phyloP scores from a whole-genome alignment of 2,888 invertebrate genomes.

The Cerastis leucographa region DNA sequence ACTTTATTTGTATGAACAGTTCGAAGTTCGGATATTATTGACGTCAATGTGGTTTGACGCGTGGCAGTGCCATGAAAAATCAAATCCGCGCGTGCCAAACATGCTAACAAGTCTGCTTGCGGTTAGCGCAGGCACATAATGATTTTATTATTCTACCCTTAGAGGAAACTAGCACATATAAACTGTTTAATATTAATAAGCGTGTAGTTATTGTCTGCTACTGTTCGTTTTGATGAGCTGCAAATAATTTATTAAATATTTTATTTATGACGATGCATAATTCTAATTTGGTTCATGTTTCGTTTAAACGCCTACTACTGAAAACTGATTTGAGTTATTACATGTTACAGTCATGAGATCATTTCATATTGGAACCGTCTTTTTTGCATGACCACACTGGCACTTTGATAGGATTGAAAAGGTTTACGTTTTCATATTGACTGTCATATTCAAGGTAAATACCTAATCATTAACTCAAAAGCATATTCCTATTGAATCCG shows the following conservation, averaged over 20 bases:
- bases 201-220: constrained; percentile 10
- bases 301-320: neutral
- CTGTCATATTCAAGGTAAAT: constrained; percentile 1
- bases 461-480: constrained; percentile 8
- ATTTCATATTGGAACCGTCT: neutral
- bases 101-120: constrained; percentile 69
- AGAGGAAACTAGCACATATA: constrained; percentile 50
- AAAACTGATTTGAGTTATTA: constrained; percentile 16
- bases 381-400: neutral
- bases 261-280: neutral
- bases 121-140: constrained; percentile 53
- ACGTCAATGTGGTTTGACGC: constrained; percentile 69
- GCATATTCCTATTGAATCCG: constrained; percentile 7
- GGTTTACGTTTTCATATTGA: neutral
- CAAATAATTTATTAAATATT: constrained; percentile 18
- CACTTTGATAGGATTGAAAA: neutral
- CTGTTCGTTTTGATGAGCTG: neutral
- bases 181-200: constrained; percentile 35
- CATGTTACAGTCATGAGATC: neutral
- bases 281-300: neutral
- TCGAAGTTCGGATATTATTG: constrained; percentile 35
- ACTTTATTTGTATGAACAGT: constrained; percentile 18
- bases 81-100: constrained; percentile 67
- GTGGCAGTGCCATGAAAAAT: constrained; percentile 41
- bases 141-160: constrained; percentile 42